These are phyloP conservation scores for Gymnothorax javanicus DNA, from an alignment of 2,797 vertebrate genomes.

Conservation along the genomic window DNA sequence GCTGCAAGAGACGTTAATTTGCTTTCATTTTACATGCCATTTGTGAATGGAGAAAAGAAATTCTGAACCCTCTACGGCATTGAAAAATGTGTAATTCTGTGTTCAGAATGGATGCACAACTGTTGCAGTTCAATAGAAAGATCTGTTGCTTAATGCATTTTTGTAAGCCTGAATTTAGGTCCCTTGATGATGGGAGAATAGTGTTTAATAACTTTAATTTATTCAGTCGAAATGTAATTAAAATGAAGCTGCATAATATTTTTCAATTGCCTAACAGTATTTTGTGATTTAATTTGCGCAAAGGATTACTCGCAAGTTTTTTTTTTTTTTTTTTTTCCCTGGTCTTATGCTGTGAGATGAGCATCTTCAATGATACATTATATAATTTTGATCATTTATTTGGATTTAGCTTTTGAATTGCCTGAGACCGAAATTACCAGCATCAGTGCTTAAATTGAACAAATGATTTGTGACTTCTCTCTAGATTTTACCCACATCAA, in stretches of 20 bases:
- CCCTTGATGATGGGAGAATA: constrained; percentile 61
- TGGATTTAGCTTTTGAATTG: background rate
- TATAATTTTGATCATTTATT: constrained; percentile 6
- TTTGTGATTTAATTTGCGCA: constrained; percentile 65
- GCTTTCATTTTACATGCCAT: constrained; percentile 17
- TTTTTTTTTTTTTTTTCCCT: constrained; percentile 37
- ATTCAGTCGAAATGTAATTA: constrained; percentile 72
- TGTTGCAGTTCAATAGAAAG: constrained; percentile 58
- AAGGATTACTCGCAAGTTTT: constrained; percentile 53
- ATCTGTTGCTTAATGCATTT: constrained; percentile 54
- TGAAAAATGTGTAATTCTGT: constrained; percentile 62
- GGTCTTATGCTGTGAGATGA: background rate
- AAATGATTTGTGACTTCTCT: background rate
- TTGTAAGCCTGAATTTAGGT: constrained; percentile 49
- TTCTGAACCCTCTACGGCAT: constrained; percentile 11
- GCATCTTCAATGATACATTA: background rate
- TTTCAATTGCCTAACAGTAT: constrained; percentile 67
- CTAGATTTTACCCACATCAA: background rate
- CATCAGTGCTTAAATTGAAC: background rate
- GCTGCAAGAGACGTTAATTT: background rate
- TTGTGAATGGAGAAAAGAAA: constrained; percentile 5
- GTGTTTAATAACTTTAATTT: constrained; percentile 71
- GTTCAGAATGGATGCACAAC: constrained; percentile 51
- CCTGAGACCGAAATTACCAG: background rate
- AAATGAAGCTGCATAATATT: constrained; percentile 68